Evolutionary conservation across 2,888 invertebrate species (phyloP).

Genomic region (Trichacis sp.): DNA sequence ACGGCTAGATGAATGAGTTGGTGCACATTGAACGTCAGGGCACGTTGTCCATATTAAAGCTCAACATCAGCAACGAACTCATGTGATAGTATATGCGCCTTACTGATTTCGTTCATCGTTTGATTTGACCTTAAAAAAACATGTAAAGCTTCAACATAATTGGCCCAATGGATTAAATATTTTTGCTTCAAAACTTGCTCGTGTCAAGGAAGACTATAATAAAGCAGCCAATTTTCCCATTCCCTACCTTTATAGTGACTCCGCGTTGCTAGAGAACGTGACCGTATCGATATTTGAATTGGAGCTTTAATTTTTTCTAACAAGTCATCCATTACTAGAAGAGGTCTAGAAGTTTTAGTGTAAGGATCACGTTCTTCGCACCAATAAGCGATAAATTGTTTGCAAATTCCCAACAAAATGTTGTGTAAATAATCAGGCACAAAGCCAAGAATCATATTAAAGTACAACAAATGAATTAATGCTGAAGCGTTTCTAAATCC

Average conservation of each 20-base stretch:
- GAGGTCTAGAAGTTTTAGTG: no score
- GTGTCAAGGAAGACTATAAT: conserved; percentile 1
- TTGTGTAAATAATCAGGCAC: conserved; percentile 24
- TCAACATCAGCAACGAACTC: conserved; percentile 7
- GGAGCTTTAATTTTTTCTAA: neutral
- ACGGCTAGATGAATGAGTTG: conserved; percentile 3
- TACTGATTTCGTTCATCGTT: neutral
- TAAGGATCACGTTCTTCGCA: neutral
- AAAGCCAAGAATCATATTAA: conserved; percentile 23
- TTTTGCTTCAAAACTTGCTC: neutral
- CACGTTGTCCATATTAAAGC: conserved; percentile 8
- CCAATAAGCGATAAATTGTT: conserved; percentile 13
- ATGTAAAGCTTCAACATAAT: conserved; percentile 11
- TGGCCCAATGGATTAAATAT: conserved; percentile 7
- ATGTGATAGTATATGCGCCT: conserved; percentile 1
- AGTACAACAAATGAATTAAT: conserved; percentile 17
- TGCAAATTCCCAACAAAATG: conserved; percentile 2
- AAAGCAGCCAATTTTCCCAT: conserved; percentile 20
- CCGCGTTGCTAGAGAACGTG: neutral
- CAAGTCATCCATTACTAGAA: neutral
- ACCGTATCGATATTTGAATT: neutral
- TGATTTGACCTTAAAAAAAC: neutral
- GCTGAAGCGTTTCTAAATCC: conserved; percentile 10
- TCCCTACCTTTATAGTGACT: conserved; percentile 8
- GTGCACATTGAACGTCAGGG: conserved; percentile 18